These are phyloP conservation scores for Amazona guildingii DNA, from an alignment of 2,113 vertebrate species.

Conservation along the genomic window DNA sequence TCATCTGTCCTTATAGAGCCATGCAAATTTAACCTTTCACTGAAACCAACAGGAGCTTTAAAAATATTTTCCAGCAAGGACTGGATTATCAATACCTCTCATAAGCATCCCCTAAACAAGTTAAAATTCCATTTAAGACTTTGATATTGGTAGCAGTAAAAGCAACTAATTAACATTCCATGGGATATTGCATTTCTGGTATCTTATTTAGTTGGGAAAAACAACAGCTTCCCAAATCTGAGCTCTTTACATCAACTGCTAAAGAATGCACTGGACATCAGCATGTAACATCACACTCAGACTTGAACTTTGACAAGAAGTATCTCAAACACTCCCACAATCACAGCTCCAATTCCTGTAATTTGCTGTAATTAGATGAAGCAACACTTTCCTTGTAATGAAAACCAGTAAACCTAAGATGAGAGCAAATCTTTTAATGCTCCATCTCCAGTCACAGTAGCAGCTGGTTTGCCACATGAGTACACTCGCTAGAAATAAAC, in stretches of 20 bases:
- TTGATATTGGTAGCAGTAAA: not conserved
- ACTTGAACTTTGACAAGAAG: not conserved
- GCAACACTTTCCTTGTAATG: not conserved
- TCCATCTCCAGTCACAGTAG: not conserved
- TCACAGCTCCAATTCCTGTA: accelerated
- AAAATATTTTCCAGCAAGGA: not conserved
- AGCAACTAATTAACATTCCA: not conserved
- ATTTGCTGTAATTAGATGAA: not conserved
- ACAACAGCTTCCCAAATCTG: not conserved
- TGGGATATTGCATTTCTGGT: not conserved
- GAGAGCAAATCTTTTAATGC: not conserved
- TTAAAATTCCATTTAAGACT: not conserved
- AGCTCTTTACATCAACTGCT: not conserved
- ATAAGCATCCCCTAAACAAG: not conserved
- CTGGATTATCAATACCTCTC: not conserved
- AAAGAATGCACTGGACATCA: not conserved
- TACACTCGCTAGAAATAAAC: not conserved
- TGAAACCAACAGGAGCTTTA: not conserved
- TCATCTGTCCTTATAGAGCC: not conserved
- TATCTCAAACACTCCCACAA: not conserved
- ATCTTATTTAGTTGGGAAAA: not conserved
- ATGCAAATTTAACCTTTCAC: not conserved
- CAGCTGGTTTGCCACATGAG: slow-evolving; percentile 13
- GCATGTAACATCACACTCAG: not conserved
- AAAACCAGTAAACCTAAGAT: not conserved